Percentiles rank a stretch among this genome's conserved stretches.
Conservation (phyloP, 2,797 vertebrate genomes). For the Eupleurogrammus muticus region DNA sequence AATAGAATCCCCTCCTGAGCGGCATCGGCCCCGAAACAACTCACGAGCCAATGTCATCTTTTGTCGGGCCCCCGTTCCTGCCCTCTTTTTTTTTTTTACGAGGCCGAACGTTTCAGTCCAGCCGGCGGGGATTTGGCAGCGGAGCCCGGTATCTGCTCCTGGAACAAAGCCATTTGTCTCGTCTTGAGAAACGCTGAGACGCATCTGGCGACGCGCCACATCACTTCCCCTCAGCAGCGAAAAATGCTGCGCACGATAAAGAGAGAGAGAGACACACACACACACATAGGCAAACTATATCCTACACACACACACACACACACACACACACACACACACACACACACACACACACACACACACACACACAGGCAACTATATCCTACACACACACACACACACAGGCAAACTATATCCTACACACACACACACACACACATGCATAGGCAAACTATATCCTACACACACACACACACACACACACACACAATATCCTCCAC, state of each 20-base stretch:
- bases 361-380: slow-evolving; percentile 8
- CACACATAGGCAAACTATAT: neutral
- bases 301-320: slow-evolving; percentile 7
- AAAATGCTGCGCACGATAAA: no score
- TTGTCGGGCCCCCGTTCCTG: slow-evolving; percentile 81
- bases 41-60: slow-evolving; percentile 87
- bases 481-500: no score
- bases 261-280: no score
- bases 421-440: no score
- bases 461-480: no score
- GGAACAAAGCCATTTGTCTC: slow-evolving; percentile 73
- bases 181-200: slow-evolving; percentile 70
- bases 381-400: neutral
- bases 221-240: slow-evolving; percentile 46
- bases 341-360: slow-evolving; percentile 18
- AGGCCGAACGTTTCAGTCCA: slow-evolving; percentile 82
- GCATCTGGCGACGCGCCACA: slow-evolving; percentile 56
- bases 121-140: slow-evolving; percentile 78
- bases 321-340: slow-evolving; percentile 8
- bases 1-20: slow-evolving; percentile 85
- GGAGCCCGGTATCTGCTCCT: slow-evolving; percentile 78
- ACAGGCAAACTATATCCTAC: no score
- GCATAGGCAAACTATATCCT: no score
- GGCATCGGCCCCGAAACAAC: slow-evolving; percentile 70
- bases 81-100: slow-evolving; percentile 77